Percentiles rank a stretch among this genome's conserved stretches.
These are phyloP conservation scores for Merodon equestris DNA, from an alignment of 2,888 invertebrate species.

Conservation along the genomic window DNA sequence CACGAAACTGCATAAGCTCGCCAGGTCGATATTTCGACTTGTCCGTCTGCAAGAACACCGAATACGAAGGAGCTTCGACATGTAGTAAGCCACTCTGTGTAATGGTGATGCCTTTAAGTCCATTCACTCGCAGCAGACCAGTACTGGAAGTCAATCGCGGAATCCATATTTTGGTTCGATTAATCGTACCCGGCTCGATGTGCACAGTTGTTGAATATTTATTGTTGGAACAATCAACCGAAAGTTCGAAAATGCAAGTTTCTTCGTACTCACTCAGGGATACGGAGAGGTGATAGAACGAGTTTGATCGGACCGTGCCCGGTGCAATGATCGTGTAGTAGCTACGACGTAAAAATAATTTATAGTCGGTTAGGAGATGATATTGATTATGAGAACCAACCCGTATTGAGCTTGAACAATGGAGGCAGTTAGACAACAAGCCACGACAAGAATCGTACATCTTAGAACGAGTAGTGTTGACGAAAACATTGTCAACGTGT, in stretches of 20 bases:
- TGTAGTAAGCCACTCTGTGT: not conserved
- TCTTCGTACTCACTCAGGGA: slow-evolving; percentile 79
- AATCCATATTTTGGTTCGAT: slow-evolving; percentile 5
- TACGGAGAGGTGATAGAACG: slow-evolving; percentile 17
- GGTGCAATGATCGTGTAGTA: slow-evolving; percentile 37
- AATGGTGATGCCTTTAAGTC: slow-evolving; percentile 9
- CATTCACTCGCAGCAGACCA: not conserved
- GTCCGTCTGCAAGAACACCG: slow-evolving; percentile 95
- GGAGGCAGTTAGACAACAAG: no score
- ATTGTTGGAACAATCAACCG: not conserved
- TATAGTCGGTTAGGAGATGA: no score
- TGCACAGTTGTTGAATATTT: not conserved
- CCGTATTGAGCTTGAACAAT: no score
- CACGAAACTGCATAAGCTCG: slow-evolving; percentile 86
- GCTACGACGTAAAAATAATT: slow-evolving; percentile 4
- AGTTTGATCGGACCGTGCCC: slow-evolving; percentile 24
- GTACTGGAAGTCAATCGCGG: not conserved
- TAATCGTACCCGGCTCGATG: slow-evolving; percentile 26
- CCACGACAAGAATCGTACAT: no score
- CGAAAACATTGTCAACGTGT: no score
- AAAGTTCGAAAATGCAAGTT: slow-evolving; percentile 6
- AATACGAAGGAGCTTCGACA: slow-evolving; percentile 79
- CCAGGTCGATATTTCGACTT: slow-evolving; percentile 94
- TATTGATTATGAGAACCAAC: no score
- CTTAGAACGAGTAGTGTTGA: no score